Base-by-base conservation (phyloP, 2,888 invertebrate species). In the Tetragonula carbonaria region DNA sequence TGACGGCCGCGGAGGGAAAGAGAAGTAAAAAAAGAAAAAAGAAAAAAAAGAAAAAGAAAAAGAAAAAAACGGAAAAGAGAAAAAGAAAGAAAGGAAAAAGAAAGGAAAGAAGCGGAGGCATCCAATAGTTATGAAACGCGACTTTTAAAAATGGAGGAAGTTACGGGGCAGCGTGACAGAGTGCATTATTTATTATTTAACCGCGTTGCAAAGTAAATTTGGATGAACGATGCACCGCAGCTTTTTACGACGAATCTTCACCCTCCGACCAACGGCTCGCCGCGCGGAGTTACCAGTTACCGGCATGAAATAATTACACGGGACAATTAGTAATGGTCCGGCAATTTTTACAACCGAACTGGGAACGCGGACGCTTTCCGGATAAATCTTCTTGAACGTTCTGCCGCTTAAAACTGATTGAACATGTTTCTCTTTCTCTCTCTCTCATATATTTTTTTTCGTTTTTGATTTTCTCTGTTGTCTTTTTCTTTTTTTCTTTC, bases 111-210 rank as follows among this genome's bases (percentile, higher is more conserved):
- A 45, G 72, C 77, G 63, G 72, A 71, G 78, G 73, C 74, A 72
- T 80, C 82, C 80, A 82, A 81, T 82, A 84, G 84, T 77, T 84
- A 84, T 84, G 82, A 77, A 77, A 74, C 82, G 77, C 59, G 82
- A 84, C 76, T 84, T 45, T 84, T 84, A 82, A 82, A 84, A 84
- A 82, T 82, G 84, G 84, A 74, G 82, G 82, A 84, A 78, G 82
- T 78, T 74, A 77, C 82, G 71, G 65, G 74, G 66, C 84, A 63
- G 62, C 74, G 77, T 82, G 84, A 82, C 82, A 84, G 82, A 82
- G 84, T 84, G 84, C 82, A 84, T 84, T 84, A 84, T 84, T 82
- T 84, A 84, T 84, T 84, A 84, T 84, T 84, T 82, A 84, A 62
- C 84, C 77, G 82, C 74, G 81, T 81, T 82, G 84, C 82, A 84